Conservation (phyloP, 2,113 vertebrate genomes). For the Terrapene triunguis region DNA sequence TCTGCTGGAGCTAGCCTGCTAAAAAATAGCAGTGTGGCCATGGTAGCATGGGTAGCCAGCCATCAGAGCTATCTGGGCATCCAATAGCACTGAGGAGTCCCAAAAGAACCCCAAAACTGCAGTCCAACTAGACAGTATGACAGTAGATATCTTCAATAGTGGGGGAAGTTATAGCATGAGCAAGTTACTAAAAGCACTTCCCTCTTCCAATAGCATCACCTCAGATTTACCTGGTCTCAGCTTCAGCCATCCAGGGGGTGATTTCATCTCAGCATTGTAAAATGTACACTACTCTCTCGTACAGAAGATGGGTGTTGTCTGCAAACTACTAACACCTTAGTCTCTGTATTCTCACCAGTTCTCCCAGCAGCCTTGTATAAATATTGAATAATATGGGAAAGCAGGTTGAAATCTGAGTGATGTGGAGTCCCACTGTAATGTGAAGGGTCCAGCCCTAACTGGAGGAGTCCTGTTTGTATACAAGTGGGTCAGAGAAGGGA, state of each 20-base stretch:
- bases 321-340: not conserved
- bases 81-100: not conserved
- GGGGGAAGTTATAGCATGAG: not conserved
- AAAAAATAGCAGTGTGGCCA: not conserved
- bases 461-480: not conserved
- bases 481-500: not conserved
- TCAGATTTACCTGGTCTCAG: not conserved
- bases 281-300: not conserved
- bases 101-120: not conserved
- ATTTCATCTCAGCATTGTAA: not conserved
- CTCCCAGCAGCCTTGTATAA: slow-evolving; percentile 17
- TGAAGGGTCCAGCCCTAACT: not conserved
- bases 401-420: not conserved
- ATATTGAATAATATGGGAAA: not conserved
- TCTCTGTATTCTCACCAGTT: not conserved
- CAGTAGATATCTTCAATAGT: not conserved
- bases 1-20: not conserved
- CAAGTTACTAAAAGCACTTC: not conserved
- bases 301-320: not conserved
- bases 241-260: not conserved
- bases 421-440: not conserved
- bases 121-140: not conserved
- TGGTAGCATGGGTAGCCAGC: not conserved
- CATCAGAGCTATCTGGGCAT: not conserved
- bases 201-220: not conserved